Percentiles rank a stretch among this genome's conserved stretches.
phyloP scores from a whole-genome alignment of 2,113 vertebrate genomes.

The Atrichornis clamosus region DNA sequence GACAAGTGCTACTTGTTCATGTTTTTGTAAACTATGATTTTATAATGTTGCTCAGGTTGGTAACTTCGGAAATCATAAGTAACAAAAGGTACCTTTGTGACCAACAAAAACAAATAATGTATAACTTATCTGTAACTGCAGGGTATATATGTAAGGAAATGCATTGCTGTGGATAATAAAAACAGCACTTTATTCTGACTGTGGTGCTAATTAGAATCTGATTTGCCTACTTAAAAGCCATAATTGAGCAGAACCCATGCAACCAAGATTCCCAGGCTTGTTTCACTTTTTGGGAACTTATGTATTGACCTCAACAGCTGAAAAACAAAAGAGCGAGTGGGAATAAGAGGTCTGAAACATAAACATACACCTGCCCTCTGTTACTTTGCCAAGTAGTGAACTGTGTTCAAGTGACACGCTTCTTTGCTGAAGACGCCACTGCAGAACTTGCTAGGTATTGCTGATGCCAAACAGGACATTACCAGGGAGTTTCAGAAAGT shows the following conservation, averaged over 20 bases:
- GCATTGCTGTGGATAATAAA: slow-evolving; percentile 68
- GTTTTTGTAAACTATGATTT: neutral
- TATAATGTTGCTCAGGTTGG: neutral
- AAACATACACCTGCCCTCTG: slow-evolving; percentile 23
- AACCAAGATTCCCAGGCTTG: slow-evolving; percentile 65
- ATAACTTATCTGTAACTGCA: slow-evolving; percentile 54
- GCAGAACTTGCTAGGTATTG: neutral
- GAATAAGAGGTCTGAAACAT: neutral
- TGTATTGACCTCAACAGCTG: slow-evolving; percentile 67
- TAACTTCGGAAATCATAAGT: slow-evolving; percentile 17
- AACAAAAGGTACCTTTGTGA: slow-evolving; percentile 24
- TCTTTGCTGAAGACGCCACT: neutral
- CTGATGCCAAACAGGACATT: neutral
- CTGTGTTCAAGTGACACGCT: slow-evolving; percentile 32
- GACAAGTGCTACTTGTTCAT: neutral
- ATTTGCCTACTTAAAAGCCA: slow-evolving; percentile 76
- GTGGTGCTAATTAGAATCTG: slow-evolving; percentile 83
- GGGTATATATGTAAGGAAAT: slow-evolving; percentile 67
- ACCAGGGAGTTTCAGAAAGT: neutral
- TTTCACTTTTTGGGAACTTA: slow-evolving; percentile 66
- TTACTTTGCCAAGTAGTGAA: slow-evolving; percentile 70
- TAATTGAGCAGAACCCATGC: slow-evolving; percentile 77
- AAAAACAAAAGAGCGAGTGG: slow-evolving; percentile 44
- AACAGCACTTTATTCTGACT: slow-evolving; percentile 55
- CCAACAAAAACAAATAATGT: slow-evolving; percentile 53